phyloP scores from a whole-genome alignment of 2,888 invertebrate genomes.

The Standfussiana lucernea region DNA sequence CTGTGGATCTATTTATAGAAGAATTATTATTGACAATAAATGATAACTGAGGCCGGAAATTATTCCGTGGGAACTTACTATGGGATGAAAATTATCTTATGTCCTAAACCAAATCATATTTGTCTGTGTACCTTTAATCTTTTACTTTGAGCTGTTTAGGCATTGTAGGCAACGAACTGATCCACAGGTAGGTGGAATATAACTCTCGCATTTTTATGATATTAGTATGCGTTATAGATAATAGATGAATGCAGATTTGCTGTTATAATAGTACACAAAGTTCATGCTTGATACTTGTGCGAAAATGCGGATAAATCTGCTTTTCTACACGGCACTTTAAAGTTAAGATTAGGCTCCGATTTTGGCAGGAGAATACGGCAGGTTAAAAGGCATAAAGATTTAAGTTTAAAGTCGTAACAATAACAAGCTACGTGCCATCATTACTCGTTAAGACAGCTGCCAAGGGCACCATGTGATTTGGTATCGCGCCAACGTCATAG shows the following conservation, averaged over 20 bases:
- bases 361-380: not conserved
- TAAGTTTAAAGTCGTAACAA: conserved; percentile 2
- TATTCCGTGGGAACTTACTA: not conserved
- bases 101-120: not conserved
- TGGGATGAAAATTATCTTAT: not conserved
- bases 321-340: not conserved
- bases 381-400: not conserved
- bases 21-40: not conserved
- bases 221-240: not conserved
- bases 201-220: not conserved
- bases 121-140: not conserved
- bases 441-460: conserved; percentile 73
- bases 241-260: not conserved
- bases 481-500: conserved; percentile 74
- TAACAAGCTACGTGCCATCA: conserved; percentile 57
- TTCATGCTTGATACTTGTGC: not conserved
- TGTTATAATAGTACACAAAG: not conserved
- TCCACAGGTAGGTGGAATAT: not conserved
- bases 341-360: not conserved
- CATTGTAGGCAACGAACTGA: not conserved
- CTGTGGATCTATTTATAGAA: not conserved
- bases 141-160: not conserved
- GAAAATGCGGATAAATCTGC: too few species aligned
- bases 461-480: conserved; percentile 79
- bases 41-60: not conserved